Base-by-base conservation (phyloP, 1,140 invertebrate genomes). In the Brachionus plicatilis region DNA sequence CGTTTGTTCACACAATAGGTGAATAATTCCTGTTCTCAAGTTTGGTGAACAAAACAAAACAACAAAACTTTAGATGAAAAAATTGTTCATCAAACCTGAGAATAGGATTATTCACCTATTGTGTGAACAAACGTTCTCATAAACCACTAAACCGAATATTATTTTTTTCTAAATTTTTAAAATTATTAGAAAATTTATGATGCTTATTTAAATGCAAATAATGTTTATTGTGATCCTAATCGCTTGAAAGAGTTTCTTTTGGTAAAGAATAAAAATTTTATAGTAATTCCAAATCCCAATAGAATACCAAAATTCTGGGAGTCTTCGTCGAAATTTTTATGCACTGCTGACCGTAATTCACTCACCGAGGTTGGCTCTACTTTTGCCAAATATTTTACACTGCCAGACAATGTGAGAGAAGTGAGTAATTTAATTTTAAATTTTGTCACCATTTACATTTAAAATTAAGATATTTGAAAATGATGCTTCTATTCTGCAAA, bases 271-370 rank as follows among this genome's bases (percentile, higher is more conserved):
- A 41, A 29, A 14, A 68, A 82, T 17, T 82, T 17, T 47, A 14
- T 82, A 9, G 79, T 65, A 27, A 60, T 82, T 43, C 20, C 33
- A 20, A 72, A 76, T 12, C 5, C 72, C 11, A 68, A 82, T 68
- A 68, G 11, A 60, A 68, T 82, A 45, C 17, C 20, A 17, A 68
- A 82, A n/a, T 82, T 82, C 37, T 82, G 79, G 79, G 37, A 60
- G 12, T 24, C 27, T n/a, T 41, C 79, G 20, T 82, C 79, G 1
- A 82, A 82, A 45, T 82, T 82, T 82, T 65, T 82, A n/a, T 82
- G 79, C 12, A 33, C 50, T 14, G n/a, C 79, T 29, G 60, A 68
- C 27, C 65, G 53, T 24, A 68, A 20, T 47, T 65, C 33, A 12
- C 17, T 82, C 0, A 43, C 79, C 0, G 53, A 82, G 20, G 53